These are phyloP conservation scores for Takifugu flavidus DNA, from an alignment of 2,113 vertebrate genomes.

Conservation along the genomic window DNA sequence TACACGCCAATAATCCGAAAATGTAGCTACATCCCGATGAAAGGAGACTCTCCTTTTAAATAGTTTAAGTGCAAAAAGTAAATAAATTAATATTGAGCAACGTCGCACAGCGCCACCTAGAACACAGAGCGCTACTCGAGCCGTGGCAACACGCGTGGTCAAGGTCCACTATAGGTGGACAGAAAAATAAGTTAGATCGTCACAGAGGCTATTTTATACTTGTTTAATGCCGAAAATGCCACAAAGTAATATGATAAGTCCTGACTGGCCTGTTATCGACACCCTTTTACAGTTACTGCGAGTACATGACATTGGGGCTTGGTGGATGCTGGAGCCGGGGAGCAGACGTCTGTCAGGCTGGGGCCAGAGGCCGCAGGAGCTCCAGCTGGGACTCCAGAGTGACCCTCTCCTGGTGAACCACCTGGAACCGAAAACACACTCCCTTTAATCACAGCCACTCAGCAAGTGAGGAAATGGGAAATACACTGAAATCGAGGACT, in stretches of 20 bases:
- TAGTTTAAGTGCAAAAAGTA: too few relatives aligned
- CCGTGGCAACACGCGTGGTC: background rate
- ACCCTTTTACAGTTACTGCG: too few relatives aligned
- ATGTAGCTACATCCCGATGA: too few relatives aligned
- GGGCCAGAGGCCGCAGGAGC: slow-evolving; percentile 84
- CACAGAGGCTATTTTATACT: slow-evolving; percentile 15
- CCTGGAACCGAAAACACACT: slow-evolving; percentile 65
- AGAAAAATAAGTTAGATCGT: slow-evolving; percentile 44
- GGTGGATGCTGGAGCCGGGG: background rate
- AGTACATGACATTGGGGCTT: background rate
- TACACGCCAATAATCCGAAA: slow-evolving; percentile 2
- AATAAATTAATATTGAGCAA: too few relatives aligned
- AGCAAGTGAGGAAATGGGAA: background rate
- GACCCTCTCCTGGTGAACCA: slow-evolving; percentile 90
- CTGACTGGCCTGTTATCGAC: too few relatives aligned
- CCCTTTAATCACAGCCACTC: background rate
- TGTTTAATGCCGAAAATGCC: slow-evolving; percentile 24
- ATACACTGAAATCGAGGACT: background rate
- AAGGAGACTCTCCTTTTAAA: too few relatives aligned
- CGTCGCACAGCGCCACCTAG: background rate
- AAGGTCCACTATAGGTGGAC: slow-evolving; percentile 10
- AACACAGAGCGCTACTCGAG: background rate
- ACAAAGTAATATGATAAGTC: slow-evolving; percentile 9
- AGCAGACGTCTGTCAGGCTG: slow-evolving; percentile 71
- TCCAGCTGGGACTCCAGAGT: slow-evolving; percentile 93